These are phyloP conservation scores for Cebuella pygmaea DNA, from an alignment of 2,797 vertebrate genomes.

Conservation along the genomic window DNA sequence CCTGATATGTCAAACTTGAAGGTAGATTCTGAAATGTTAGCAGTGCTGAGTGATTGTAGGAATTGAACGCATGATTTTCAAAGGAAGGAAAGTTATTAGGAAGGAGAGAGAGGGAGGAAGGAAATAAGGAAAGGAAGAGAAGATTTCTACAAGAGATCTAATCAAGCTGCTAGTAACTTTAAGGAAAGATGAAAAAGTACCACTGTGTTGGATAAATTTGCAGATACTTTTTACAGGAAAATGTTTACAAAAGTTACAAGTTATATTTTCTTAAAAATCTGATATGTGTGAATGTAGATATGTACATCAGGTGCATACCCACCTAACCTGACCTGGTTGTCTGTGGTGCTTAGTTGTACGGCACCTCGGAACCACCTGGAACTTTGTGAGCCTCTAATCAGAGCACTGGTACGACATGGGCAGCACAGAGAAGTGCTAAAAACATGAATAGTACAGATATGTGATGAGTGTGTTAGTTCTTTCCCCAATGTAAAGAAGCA, in stretches of 20 bases:
- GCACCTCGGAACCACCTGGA: not conserved
- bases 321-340: not conserved
- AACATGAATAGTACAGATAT: not conserved
- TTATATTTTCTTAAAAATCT: not conserved
- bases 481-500: not conserved
- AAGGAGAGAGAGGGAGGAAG: not conserved
- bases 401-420: not conserved
- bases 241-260: not conserved
- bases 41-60: not conserved
- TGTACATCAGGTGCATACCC: not conserved
- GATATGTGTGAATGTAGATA: not conserved
- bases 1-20: not conserved
- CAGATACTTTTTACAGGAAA: not conserved
- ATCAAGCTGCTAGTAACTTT: not conserved
- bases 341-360: not conserved
- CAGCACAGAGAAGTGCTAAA: not conserved
- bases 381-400: not conserved
- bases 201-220: not conserved
- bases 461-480: not conserved
- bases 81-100: not conserved
- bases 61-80: not conserved
- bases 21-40: constrained; percentile 6
- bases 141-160: not conserved
- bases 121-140: not conserved
- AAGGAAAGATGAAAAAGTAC: not conserved